Evolutionary conservation across 2,888 invertebrate species (phyloP), one percentile per base, ranked within the genome.

Genomic region (Synergus itoensis): DNA sequence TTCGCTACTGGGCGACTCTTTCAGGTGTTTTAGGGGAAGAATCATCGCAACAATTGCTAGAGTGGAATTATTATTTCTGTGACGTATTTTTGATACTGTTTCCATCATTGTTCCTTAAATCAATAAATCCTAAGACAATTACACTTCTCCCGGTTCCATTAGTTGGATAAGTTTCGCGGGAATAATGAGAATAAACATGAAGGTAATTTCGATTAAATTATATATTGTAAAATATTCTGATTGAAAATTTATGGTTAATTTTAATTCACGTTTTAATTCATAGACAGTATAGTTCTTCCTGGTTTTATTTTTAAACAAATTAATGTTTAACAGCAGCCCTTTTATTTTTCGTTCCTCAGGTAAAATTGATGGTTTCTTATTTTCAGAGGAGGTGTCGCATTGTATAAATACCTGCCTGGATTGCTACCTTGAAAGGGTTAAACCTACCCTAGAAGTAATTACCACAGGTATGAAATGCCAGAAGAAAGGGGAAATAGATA

Each of bases 361-460:
- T 9, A n/a, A 53, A n/a, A 53, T n/a, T n/a, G 8, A 21, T 11
- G 11, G 21, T 11, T 12, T 21, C 5, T 21, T 41, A 43, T 43
- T 12, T 18, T 18, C 43, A 18, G 28, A 41, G n/a, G 48, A 73
- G 45, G 48, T 77, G 63, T 73, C 62, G 48, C 73, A 48, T 67
- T 80, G 77, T 45, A 1, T 12, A n/a, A 16, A 53, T 53, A 53
- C 45, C 48, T 53, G n/a, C 9, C 5, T 36, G 8, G 36, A 64
- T 21, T 12, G 18, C 60, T 60, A 12, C 63, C 64, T 77, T 79
- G 77, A 80, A 86, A 85, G 84, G 86, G 82, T 84, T 84, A 77
- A 81, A 78, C 80, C 82, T 83, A 73, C 79, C 77, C 83, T 41
- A 78, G 83, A 82, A 77, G 87, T 88, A 63, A 88, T 89, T 83